phyloP scores from a whole-genome alignment of 30 jellyfish, hydroid and myxozoan genomes.

The Pseudorhiza aurosa region DNA sequence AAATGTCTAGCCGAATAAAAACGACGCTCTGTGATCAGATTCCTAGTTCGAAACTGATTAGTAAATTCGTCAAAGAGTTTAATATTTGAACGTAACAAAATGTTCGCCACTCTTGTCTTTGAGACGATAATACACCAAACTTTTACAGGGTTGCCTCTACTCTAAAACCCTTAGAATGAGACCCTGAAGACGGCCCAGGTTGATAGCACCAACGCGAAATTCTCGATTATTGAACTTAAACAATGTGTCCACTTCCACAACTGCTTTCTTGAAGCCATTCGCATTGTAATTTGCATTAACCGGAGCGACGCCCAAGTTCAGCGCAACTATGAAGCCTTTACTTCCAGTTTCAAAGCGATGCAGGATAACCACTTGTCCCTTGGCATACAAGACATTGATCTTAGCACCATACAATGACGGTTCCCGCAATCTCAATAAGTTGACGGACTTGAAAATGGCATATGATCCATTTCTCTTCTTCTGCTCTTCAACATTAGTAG shows the following conservation, averaged over 20 bases:
- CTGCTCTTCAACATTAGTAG: conserved; percentile 34
- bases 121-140: too few relatives aligned
- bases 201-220: not conserved
- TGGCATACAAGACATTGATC: conserved; percentile 26
- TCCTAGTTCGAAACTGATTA: too few relatives aligned
- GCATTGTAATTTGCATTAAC: not conserved
- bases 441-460: conserved; percentile 14
- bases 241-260: conserved; percentile 47
- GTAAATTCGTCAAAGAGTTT: too few relatives aligned
- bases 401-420: conserved; percentile 22
- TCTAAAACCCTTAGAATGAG: conserved; percentile 18
- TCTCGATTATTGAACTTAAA: conserved; percentile 2
- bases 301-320: conserved; percentile 14
- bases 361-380: conserved; percentile 15
- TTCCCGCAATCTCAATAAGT: conserved; percentile 19
- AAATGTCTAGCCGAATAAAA: too few relatives aligned
- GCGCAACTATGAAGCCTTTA: conserved; percentile 50
- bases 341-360: conserved; percentile 29
- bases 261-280: not conserved
- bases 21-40: too few relatives aligned
- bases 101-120: too few relatives aligned
- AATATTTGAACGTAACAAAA: too few relatives aligned
- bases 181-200: conserved; percentile 30
- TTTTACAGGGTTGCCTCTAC: too few relatives aligned
- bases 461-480: conserved; percentile 31